Conservation (phyloP, 2,113 vertebrate species). For the Perca flavescens region DNA sequence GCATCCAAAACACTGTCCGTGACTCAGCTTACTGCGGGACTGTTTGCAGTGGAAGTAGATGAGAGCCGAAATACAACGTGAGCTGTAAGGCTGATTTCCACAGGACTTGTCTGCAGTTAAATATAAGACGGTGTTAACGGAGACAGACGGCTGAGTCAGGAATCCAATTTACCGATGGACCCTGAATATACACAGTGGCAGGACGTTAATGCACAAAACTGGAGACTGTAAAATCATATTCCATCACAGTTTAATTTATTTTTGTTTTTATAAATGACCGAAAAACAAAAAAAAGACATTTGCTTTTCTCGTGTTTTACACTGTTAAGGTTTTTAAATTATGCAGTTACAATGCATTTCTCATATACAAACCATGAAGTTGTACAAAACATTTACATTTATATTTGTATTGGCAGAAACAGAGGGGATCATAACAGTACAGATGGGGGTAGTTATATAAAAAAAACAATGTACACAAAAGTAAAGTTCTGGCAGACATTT, state of each 20-base stretch:
- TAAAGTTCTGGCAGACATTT: constrained; percentile 24
- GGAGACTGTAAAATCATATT: constrained; percentile 15
- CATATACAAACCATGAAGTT: constrained; percentile 80
- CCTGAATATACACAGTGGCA: not conserved
- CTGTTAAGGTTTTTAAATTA: constrained; percentile 67
- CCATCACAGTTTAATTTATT: constrained; percentile 81
- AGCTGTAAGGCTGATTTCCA: not conserved
- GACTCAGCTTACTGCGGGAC: constrained; percentile 11
- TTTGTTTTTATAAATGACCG: constrained; percentile 71
- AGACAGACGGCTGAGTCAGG: constrained; percentile 25
- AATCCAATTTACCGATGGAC: constrained; percentile 9
- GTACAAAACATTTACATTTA: constrained; percentile 83
- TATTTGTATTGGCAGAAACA: constrained; percentile 63
- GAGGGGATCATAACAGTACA: constrained; percentile 31
- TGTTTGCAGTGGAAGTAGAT: not conserved
- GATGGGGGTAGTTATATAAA: constrained; percentile 6
- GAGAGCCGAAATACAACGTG: not conserved
- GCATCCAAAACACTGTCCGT: not conserved
- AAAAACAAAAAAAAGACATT: constrained; percentile 60
- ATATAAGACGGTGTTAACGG: not conserved
- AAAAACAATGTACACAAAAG: constrained; percentile 9
- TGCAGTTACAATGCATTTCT: constrained; percentile 70
- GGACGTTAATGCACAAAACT: not conserved
- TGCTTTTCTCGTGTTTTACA: constrained; percentile 60
- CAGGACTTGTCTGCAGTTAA: not conserved